These are phyloP conservation scores for Zapus hudsonius DNA, from an alignment of 2,113 vertebrate species.

Conservation along the genomic window DNA sequence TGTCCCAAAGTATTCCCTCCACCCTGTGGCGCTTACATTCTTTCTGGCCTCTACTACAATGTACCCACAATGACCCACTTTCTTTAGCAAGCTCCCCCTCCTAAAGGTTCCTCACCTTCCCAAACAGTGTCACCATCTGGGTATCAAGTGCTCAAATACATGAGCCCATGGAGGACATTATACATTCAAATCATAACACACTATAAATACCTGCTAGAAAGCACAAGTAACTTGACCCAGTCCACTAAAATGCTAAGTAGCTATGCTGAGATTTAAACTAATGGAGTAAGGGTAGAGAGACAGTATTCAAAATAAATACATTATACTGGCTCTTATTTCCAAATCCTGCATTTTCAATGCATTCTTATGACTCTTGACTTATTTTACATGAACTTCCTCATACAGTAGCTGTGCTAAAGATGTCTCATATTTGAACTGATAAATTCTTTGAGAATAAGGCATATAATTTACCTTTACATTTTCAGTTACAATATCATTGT, in stretches of 20 bases:
- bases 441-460: background rate
- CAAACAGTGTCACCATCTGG: too few relatives aligned
- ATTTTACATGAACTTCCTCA: background rate
- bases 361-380: background rate
- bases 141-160: too few relatives aligned
- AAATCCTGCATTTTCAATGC: background rate
- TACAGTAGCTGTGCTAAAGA: background rate
- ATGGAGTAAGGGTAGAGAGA: background rate
- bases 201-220: slow-evolving; percentile 18
- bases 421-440: background rate
- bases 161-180: too few relatives aligned
- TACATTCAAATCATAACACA: too few relatives aligned
- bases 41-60: too few relatives aligned
- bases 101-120: too few relatives aligned
- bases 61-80: too few relatives aligned
- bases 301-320: background rate
- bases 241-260: background rate
- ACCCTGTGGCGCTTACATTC: too few relatives aligned
- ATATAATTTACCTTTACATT: background rate
- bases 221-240: background rate
- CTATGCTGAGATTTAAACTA: background rate
- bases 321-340: background rate
- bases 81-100: too few relatives aligned
- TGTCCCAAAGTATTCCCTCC: too few relatives aligned
- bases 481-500: background rate